A percentile compares a stretch with the other conserved stretches of the same genome.
Evolutionary conservation across 2,888 invertebrate species (phyloP).

Genomic region (Lepidocyrtoides sp.): DNA sequence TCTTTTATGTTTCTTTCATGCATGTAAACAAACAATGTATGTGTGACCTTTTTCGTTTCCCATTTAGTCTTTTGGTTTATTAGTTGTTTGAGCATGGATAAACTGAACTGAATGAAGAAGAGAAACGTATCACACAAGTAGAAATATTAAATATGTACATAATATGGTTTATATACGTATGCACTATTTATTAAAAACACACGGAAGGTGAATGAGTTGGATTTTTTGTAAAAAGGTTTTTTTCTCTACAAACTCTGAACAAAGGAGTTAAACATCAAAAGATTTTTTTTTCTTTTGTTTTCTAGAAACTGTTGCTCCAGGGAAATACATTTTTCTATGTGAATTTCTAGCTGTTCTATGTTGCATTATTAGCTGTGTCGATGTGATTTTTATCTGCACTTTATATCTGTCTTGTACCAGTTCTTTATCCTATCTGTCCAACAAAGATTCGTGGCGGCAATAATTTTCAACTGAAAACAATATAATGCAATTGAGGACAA

Average conservation of each 20-base stretch:
- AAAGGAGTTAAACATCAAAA: conserved; percentile 25
- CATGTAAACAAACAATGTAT: neutral
- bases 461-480: neutral
- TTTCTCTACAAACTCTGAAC: neutral
- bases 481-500: neutral
- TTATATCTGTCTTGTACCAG: neutral
- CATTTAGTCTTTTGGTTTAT: neutral
- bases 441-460: neutral
- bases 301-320: conserved; percentile 49
- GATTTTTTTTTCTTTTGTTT: conserved; percentile 36
- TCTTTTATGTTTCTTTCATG: neutral
- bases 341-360: too few species aligned
- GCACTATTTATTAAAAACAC: too few species aligned
- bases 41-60: neutral
- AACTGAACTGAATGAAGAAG: neutral
- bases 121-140: neutral
- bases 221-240: neutral
- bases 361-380: too few species aligned
- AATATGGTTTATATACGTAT: too few species aligned
- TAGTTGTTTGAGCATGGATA: neutral
- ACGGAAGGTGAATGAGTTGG: neutral
- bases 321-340: conserved; percentile 28
- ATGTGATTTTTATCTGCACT: neutral
- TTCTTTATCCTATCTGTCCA: neutral
- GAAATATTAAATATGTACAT: neutral